phyloP scores from a whole-genome alignment of 2,113 vertebrate species.

The Acanthochromis polyacanthus region DNA sequence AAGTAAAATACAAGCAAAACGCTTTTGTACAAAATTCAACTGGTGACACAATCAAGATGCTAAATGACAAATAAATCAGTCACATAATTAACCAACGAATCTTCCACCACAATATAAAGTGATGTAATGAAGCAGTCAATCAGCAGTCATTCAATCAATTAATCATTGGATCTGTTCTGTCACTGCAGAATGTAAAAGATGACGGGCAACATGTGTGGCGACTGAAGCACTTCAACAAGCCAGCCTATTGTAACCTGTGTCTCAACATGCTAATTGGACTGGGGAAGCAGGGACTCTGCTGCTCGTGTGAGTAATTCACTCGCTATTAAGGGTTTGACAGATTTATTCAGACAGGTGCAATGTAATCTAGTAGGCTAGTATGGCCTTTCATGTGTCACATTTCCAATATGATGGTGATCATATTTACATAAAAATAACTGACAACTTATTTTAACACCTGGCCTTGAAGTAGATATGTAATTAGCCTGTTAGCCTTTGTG shows the following conservation, averaged over 20 bases:
- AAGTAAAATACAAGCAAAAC: neutral
- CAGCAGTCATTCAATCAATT: neutral
- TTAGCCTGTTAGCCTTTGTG: neutral
- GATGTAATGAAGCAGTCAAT: neutral
- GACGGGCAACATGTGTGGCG: slow-evolving; percentile 96
- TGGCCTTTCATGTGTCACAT: too few species aligned
- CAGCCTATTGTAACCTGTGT: slow-evolving; percentile 97
- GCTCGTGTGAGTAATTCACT: slow-evolving; percentile 89
- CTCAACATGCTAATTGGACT: slow-evolving; percentile 96
- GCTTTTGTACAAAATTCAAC: neutral
- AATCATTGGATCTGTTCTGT: neutral
- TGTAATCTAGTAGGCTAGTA: neutral
- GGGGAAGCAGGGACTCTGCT: slow-evolving; percentile 95
- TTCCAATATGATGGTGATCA: too few species aligned
- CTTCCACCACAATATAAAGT: neutral
- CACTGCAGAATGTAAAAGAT: slow-evolving; percentile 93
- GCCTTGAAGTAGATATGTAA: neutral
- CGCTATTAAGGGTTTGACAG: neutral
- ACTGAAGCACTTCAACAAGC: slow-evolving; percentile 97
- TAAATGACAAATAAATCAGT: neutral
- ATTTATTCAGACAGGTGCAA: neutral
- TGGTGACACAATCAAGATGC: neutral
- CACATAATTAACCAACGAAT: neutral
- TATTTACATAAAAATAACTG: neutral
- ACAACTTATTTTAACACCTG: neutral